These are phyloP conservation scores for Marmota flaviventris DNA, from an alignment of 2,113 vertebrate species.

Conservation along the genomic window DNA sequence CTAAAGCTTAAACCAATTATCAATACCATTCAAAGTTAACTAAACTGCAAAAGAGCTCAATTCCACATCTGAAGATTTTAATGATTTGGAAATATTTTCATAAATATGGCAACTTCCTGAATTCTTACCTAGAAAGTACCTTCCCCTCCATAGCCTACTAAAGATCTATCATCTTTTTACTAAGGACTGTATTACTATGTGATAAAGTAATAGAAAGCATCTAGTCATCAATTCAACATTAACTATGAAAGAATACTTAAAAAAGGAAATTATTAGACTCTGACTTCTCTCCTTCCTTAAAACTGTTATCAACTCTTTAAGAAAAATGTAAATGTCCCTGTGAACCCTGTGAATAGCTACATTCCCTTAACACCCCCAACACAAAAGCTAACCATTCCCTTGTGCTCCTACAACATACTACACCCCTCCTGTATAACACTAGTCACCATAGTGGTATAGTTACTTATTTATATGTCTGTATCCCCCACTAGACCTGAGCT, in stretches of 20 bases:
- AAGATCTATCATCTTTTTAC: conserved; percentile 14
- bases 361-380: not conserved
- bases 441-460: not conserved
- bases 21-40: conserved; percentile 9
- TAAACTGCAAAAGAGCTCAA: conserved; percentile 26
- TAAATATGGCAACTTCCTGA: conserved; percentile 32
- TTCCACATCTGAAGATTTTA: not conserved
- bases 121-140: conserved; percentile 20
- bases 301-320: not conserved
- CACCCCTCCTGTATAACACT: not conserved
- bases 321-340: not conserved
- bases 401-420: not conserved
- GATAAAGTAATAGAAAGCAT: not conserved
- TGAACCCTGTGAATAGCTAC: not conserved
- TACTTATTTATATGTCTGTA: not conserved
- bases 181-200: not conserved
- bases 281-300: not conserved
- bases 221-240: not conserved
- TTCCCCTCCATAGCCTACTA: not conserved
- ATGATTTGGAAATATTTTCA: conserved; percentile 37
- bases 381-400: not conserved
- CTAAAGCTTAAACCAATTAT: conserved; percentile 20
- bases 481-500: not conserved
- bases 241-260: not conserved
- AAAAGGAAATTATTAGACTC: not conserved